Percentiles rank a stretch among this genome's conserved stretches.
Conservation (phyloP, 92 coral and sea anemone species). For the Pocillopora grandis region DNA sequence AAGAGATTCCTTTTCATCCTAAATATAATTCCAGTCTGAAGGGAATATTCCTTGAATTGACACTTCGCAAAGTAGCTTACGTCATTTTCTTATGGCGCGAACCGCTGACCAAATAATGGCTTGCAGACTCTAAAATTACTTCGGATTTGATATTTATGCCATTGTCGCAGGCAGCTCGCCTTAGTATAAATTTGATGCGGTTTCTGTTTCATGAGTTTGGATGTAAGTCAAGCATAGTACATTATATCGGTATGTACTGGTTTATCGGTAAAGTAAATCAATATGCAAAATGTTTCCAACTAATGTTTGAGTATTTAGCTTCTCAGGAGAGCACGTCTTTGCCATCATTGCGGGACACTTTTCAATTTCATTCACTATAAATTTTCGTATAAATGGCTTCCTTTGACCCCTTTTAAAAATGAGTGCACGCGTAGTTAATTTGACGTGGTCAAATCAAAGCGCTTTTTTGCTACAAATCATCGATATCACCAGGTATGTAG, state of each 20-base stretch:
- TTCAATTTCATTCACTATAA: background rate
- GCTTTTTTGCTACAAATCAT: background rate
- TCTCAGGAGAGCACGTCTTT: background rate
- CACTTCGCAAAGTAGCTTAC: background rate
- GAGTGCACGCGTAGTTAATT: background rate
- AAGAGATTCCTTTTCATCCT: no score
- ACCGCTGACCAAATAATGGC: constrained; percentile 32
- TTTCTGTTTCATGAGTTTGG: no score
- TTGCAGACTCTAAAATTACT: no score
- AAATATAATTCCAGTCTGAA: no score
- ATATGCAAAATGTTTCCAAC: no score
- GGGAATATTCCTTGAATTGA: no score
- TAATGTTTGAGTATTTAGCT: no score
- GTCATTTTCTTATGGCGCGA: background rate
- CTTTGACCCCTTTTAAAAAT: no score
- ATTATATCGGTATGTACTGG: background rate
- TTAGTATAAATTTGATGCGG: no score
- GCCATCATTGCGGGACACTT: background rate
- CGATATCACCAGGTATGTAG: background rate
- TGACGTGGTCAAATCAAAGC: background rate
- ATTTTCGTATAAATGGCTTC: background rate
- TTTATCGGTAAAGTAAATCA: background rate
- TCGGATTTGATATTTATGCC: no score
- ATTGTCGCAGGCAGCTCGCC: no score
- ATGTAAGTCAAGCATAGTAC: no score